A percentile compares a stretch with the other conserved stretches of the same genome.
phyloP scores from a whole-genome alignment of 2,797 vertebrate species.

The Galago senegalensis region DNA sequence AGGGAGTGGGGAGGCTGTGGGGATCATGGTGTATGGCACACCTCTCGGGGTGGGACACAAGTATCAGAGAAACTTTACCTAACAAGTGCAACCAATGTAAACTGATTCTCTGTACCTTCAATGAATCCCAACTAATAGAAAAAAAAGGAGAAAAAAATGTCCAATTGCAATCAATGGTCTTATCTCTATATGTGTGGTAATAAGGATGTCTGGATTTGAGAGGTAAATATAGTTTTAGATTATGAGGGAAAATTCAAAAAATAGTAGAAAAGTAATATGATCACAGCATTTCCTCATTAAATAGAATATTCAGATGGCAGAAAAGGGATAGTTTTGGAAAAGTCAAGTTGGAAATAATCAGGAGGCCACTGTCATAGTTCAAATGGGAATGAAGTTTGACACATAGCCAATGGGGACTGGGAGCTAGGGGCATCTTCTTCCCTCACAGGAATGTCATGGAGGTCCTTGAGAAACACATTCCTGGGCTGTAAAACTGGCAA shows the following conservation, averaged over 20 bases:
- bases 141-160: neutral
- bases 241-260: neutral
- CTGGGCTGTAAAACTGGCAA: conserved; percentile 36
- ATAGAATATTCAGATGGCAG: neutral
- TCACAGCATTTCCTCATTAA: conserved; percentile 12
- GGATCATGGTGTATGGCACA: no score
- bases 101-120: no score
- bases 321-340: neutral
- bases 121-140: no score
- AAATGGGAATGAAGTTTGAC: neutral
- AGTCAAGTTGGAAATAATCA: neutral
- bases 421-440: neutral
- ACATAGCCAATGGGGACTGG: neutral
- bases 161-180: neutral
- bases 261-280: neutral
- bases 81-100: no score
- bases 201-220: neutral
- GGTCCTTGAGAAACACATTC: neutral
- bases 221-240: neutral
- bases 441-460: neutral
- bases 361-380: neutral
- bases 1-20: no score
- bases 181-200: neutral
- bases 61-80: no score
- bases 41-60: no score